Percentiles rank a stretch among this genome's conserved stretches.
Evolutionary conservation across 2,113 vertebrate genomes (phyloP).

Genomic region (Corvus moneduloides): DNA sequence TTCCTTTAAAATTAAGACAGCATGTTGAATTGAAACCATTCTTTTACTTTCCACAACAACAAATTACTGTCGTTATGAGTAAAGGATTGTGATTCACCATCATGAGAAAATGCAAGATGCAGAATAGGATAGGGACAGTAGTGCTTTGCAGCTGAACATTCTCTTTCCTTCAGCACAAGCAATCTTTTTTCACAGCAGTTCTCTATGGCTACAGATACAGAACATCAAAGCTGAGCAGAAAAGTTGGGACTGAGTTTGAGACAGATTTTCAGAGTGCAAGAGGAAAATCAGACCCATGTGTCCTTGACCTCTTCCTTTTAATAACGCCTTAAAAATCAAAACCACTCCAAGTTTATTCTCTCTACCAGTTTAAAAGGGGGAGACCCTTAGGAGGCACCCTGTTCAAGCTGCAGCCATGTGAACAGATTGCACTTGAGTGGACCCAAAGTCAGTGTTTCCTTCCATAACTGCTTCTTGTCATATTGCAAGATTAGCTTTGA

Average conservation of each 20-base stretch:
- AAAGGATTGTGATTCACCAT: neutral
- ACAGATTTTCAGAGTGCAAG: neutral
- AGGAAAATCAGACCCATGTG: neutral
- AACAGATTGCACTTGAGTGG: neutral
- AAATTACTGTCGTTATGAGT: neutral
- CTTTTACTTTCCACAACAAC: neutral
- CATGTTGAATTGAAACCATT: neutral
- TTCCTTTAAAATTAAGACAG: neutral
- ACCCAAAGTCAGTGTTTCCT: neutral
- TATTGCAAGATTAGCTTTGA: constrained; percentile 8
- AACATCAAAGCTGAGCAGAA: neutral
- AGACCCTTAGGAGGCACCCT: neutral
- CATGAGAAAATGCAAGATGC: neutral
- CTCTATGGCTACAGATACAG: neutral
- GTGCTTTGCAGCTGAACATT: neutral
- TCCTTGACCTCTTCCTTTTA: neutral
- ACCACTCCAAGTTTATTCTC: neutral
- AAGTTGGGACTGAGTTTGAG: neutral
- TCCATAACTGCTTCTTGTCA: neutral
- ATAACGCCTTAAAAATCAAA: neutral
- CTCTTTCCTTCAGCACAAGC: neutral
- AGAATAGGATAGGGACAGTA: neutral
- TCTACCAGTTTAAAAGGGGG: neutral
- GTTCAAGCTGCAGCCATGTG: neutral
- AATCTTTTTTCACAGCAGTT: neutral